These are phyloP conservation scores for Eupithecia subumbrata DNA, from an alignment of 2,888 invertebrate genomes.

Conservation along the genomic window DNA sequence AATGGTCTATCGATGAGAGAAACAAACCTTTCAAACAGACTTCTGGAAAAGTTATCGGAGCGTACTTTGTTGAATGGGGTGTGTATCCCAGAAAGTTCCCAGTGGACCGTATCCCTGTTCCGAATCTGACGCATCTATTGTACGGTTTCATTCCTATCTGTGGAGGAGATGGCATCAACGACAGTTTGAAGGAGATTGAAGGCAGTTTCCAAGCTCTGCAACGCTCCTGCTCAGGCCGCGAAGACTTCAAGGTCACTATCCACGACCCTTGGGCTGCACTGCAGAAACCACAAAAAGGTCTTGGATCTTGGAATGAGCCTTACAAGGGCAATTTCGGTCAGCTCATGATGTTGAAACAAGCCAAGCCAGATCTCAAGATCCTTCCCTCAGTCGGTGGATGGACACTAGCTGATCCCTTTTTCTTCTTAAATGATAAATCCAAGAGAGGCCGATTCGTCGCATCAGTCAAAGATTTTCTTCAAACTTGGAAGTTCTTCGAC, in stretches of 20 bases:
- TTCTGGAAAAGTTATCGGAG: slow-evolving; percentile 77
- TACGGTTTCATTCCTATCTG: slow-evolving; percentile 81
- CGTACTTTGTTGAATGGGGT: slow-evolving; percentile 80
- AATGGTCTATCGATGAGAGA: slow-evolving; percentile 70
- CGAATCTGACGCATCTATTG: slow-evolving; percentile 75
- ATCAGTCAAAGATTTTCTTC: slow-evolving; percentile 77
- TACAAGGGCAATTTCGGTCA: slow-evolving; percentile 81
- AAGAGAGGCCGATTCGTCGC: slow-evolving; percentile 75
- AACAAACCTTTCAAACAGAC: slow-evolving; percentile 79
- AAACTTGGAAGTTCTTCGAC: slow-evolving; percentile 81
- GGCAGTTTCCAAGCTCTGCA: slow-evolving; percentile 80
- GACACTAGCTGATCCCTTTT: slow-evolving; percentile 80
- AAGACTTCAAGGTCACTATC: slow-evolving; percentile 79
- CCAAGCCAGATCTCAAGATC: slow-evolving; percentile 75
- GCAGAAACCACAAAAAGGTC: slow-evolving; percentile 78
- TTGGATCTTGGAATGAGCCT: slow-evolving; percentile 79
- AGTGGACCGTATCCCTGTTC: slow-evolving; percentile 73
- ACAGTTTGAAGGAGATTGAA: slow-evolving; percentile 80
- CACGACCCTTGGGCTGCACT: slow-evolving; percentile 81
- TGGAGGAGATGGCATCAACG: slow-evolving; percentile 80
- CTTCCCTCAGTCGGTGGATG: slow-evolving; percentile 78
- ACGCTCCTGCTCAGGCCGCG: slow-evolving; percentile 77
- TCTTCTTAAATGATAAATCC: slow-evolving; percentile 71
- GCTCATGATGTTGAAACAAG: slow-evolving; percentile 78
- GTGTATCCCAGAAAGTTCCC: slow-evolving; percentile 80